Base-by-base conservation (phyloP, 1,140 invertebrate genomes). In the Agrilus planipennis region DNA sequence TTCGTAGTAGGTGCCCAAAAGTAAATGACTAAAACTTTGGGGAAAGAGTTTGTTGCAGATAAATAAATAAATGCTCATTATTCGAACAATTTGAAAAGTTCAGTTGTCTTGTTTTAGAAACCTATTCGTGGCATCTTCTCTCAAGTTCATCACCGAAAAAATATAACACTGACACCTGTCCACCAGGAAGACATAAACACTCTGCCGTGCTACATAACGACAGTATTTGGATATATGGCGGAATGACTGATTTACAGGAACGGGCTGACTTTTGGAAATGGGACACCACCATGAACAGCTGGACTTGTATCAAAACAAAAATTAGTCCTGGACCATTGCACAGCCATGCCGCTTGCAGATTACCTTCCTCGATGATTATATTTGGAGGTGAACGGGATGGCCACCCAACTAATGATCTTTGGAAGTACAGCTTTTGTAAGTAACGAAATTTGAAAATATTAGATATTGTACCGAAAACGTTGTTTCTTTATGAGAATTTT, bases 391-490 rank as follows among this genome's bases (percentile, higher is more conserved):
- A 89, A 56, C 71, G 73, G 45, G 69, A 70, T 41, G 84, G 84
- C 1, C 68, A 77, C 36, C 67, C 79, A 6, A 76, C 73, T 12
- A 84, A 85, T 58, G 85, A 89, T 51, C 62, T 91, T 1, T 91
- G 88, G 87, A 74, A 81, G 59, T 89, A 86, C 67, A 82, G 85
- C 63, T 89, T 89, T 60, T 77, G 84, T 88, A 71, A 64, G 61
- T 59, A 22, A 14, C 6, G n/a, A n/a, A n/a, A n/a, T n/a, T n/a
- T n/a, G n/a, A n/a, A n/a, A n/a, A n/a, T n/a, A n/a, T n/a, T n/a
- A n/a, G n/a, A n/a, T n/a, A n/a, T n/a, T n/a, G n/a, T n/a, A n/a
- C n/a, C n/a, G n/a, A n/a, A n/a, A n/a, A n/a, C n/a, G n/a, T n/a
- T n/a, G n/a, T n/a, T n/a, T n/a, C n/a, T n/a, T n/a, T n/a, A n/a